phyloP scores from a whole-genome alignment of 2,797 vertebrate genomes.

The Catharus ustulatus region DNA sequence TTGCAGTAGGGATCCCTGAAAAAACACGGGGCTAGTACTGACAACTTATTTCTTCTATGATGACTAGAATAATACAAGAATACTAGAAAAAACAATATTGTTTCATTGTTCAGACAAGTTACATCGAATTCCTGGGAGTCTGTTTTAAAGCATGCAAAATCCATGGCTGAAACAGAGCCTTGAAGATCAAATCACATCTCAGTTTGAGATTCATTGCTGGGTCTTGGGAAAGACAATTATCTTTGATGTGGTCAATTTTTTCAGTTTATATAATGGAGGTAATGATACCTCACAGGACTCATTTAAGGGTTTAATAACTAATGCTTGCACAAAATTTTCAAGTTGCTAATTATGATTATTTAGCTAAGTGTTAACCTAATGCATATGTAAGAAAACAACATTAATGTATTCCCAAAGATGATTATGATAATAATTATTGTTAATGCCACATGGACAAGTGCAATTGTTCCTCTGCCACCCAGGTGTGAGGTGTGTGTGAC shows the following conservation, averaged over 20 bases:
- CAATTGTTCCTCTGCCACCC: background rate
- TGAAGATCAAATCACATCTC: background rate
- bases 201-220: constrained; percentile 21
- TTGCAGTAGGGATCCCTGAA: background rate
- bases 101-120: constrained; percentile 3
- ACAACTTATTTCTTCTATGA: background rate
- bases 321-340: constrained; percentile 8
- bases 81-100: background rate
- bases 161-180: background rate
- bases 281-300: constrained; percentile 54
- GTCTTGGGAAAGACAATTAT: constrained; percentile 45
- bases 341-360: constrained; percentile 54
- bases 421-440: constrained; percentile 10
- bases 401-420: constrained; percentile 31
- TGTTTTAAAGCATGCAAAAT: background rate
- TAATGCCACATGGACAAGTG: background rate
- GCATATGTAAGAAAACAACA: constrained; percentile 26
- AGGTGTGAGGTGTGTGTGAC: background rate
- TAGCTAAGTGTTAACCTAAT: constrained; percentile 38
- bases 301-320: constrained; percentile 36
- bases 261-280: background rate
- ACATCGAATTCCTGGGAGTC: background rate
- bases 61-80: background rate
- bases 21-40: background rate
- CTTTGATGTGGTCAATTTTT: constrained; percentile 56